A percentile compares a stretch with the other conserved stretches of the same genome.
Conservation (phyloP, 2,113 vertebrate species). For the Petrocephalus zakoni region DNA sequence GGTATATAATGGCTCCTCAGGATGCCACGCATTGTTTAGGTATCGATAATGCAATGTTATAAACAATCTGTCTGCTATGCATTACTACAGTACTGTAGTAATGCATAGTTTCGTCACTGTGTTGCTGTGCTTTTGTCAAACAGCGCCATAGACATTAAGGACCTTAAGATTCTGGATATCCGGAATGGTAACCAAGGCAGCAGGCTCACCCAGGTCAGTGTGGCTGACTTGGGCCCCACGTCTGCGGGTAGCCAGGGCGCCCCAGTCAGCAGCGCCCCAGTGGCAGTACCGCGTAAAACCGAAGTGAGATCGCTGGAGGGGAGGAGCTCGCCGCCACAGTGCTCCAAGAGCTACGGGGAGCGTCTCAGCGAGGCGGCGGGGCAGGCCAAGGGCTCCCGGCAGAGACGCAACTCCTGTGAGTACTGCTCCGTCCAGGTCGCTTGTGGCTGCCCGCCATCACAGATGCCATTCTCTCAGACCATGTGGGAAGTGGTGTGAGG, state of each 20-base stretch:
- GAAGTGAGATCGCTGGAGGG: conserved; percentile 58
- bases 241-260: conserved; percentile 37
- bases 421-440: conserved; percentile 21
- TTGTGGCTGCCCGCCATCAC: neutral
- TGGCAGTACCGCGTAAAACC: conserved; percentile 72
- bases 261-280: conserved; percentile 64
- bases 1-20: too few species aligned
- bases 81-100: neutral
- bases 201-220: conserved; percentile 8
- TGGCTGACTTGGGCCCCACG: conserved; percentile 31
- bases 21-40: neutral
- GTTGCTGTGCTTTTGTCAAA: neutral
- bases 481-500: neutral
- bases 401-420: conserved; percentile 94
- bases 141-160: conserved; percentile 94
- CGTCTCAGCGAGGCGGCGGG: conserved; percentile 69
- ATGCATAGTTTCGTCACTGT: neutral
- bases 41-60: neutral
- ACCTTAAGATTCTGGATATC: conserved; percentile 89
- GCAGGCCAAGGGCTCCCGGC: conserved; percentile 80
- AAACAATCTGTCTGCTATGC: neutral
- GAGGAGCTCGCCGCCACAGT: conserved; percentile 56
- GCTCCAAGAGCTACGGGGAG: conserved; percentile 88
- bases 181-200: conserved; percentile 51
- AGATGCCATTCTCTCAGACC: neutral